phyloP scores from a whole-genome alignment of 2,888 invertebrate genomes.

The Lycaena phlaeas region DNA sequence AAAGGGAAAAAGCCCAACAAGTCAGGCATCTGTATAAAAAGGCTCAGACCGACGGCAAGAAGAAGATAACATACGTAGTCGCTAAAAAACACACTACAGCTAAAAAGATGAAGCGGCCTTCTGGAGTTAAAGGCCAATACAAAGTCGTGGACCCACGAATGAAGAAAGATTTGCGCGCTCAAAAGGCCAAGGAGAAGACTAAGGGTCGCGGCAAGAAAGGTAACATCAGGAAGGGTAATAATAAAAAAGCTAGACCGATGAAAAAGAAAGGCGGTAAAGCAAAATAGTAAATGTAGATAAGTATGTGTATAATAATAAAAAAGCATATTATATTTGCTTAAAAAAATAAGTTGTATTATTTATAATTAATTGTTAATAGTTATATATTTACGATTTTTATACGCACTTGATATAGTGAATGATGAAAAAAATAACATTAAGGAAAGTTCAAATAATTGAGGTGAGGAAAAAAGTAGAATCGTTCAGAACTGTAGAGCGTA shows the following conservation, averaged over 20 bases:
- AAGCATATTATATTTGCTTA: no score
- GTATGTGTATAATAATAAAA: no score
- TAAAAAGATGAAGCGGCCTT: constrained; percentile 83
- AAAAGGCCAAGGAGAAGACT: constrained; percentile 75
- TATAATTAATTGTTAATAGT: no score
- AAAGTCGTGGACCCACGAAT: constrained; percentile 96
- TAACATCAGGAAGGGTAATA: constrained; percentile 25
- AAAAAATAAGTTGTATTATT: background rate
- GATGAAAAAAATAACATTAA: no score
- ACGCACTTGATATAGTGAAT: no score
- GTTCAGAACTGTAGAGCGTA: no score
- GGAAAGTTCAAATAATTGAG: no score
- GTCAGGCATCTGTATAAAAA: constrained; percentile 95
- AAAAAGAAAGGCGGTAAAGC: constrained; percentile 46
- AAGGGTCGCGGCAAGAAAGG: constrained; percentile 60
- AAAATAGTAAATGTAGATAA: constrained; percentile 28
- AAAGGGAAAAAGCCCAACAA: constrained; percentile 93
- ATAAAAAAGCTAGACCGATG: constrained; percentile 20
- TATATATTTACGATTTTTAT: no score
- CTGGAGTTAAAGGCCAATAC: constrained; percentile 92
- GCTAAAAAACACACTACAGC: constrained; percentile 89
- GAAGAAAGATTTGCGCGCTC: constrained; percentile 91
- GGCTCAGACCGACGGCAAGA: constrained; percentile 87
- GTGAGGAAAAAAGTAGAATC: no score
- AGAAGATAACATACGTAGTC: constrained; percentile 94